Evolutionary conservation across 2,888 invertebrate species (phyloP).

Genomic region (Crematogaster levior): DNA sequence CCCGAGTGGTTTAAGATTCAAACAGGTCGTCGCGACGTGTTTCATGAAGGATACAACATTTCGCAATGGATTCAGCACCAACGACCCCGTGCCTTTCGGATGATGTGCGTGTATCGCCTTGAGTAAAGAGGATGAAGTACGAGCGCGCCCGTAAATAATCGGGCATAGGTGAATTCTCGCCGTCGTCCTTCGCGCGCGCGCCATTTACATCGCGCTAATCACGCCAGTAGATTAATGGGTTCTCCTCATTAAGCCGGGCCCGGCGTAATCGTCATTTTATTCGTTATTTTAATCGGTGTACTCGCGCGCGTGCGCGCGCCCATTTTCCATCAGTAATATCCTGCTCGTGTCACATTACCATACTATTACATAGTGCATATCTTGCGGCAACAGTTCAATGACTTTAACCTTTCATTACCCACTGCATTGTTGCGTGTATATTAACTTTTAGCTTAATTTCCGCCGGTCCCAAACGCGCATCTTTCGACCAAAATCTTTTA

Average conservation of each 20-base stretch:
- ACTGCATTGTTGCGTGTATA: neutral
- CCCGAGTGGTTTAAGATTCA: neutral
- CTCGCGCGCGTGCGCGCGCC: neutral
- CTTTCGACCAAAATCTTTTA: neutral
- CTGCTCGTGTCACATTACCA: slow-evolving; percentile 50
- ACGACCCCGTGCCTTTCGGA: slow-evolving; percentile 19
- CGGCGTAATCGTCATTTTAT: slow-evolving; percentile 46
- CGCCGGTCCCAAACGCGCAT: neutral
- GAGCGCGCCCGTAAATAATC: slow-evolving; percentile 43
- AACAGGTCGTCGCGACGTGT: neutral
- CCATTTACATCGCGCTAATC: slow-evolving; percentile 65
- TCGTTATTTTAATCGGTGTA: slow-evolving; percentile 35
- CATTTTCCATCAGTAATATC: slow-evolving; percentile 45
- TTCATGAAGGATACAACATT: slow-evolving; percentile 17
- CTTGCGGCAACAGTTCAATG: slow-evolving; percentile 40
- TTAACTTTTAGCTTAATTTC: slow-evolving; percentile 20
- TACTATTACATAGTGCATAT: slow-evolving; percentile 47
- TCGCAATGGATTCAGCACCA: slow-evolving; percentile 38
- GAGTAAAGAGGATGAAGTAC: slow-evolving; percentile 35
- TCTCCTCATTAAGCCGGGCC: slow-evolving; percentile 40
- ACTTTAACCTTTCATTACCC: slow-evolving; percentile 14
- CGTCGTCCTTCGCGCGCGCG: slow-evolving; percentile 52
- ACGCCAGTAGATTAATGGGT: slow-evolving; percentile 50
- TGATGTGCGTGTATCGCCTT: slow-evolving; percentile 36
- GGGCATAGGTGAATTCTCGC: slow-evolving; percentile 49